Evolutionary conservation across 2,113 vertebrate genomes (phyloP).

Genomic region (Calyptommatus sinebrachiatus): DNA sequence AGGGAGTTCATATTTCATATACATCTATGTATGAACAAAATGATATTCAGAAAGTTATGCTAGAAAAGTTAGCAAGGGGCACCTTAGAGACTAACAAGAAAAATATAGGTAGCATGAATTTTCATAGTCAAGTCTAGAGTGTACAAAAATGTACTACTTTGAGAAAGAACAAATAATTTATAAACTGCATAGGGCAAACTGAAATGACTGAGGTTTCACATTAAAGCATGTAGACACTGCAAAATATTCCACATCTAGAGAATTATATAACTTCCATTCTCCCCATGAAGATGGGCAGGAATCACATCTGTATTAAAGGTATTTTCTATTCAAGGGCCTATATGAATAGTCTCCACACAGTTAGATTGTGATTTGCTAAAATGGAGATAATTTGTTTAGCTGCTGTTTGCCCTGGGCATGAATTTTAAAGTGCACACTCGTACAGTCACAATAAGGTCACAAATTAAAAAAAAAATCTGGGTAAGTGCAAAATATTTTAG

Average conservation of each 20-base stretch:
- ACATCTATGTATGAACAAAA: no score
- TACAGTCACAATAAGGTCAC: slow-evolving; percentile 31
- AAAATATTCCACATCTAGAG: slow-evolving; percentile 41
- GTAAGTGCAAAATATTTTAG: background rate
- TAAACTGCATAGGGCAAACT: background rate
- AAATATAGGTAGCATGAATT: background rate
- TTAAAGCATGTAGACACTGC: no score
- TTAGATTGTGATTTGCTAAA: background rate
- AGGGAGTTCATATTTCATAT: no score
- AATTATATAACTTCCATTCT: background rate
- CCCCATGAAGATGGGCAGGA: background rate
- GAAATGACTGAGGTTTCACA: slow-evolving; percentile 25
- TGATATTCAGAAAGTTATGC: no score
- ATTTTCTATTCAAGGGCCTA: background rate
- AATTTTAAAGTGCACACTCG: background rate
- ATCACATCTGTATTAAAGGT: background rate
- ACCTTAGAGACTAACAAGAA: slow-evolving; percentile 37
- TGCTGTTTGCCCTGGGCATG: background rate
- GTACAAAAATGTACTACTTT: slow-evolving; percentile 24
- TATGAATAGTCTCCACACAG: background rate
- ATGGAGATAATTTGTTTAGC: background rate
- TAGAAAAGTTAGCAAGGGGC: background rate
- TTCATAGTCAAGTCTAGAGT: slow-evolving; percentile 32
- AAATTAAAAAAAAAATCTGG: slow-evolving; percentile 27
- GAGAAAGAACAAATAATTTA: slow-evolving; percentile 22